Percentiles rank a stretch among this genome's conserved stretches.
These are phyloP conservation scores for Muschampia plurimacula DNA, from an alignment of 2,888 invertebrate genomes.

Conservation along the genomic window DNA sequence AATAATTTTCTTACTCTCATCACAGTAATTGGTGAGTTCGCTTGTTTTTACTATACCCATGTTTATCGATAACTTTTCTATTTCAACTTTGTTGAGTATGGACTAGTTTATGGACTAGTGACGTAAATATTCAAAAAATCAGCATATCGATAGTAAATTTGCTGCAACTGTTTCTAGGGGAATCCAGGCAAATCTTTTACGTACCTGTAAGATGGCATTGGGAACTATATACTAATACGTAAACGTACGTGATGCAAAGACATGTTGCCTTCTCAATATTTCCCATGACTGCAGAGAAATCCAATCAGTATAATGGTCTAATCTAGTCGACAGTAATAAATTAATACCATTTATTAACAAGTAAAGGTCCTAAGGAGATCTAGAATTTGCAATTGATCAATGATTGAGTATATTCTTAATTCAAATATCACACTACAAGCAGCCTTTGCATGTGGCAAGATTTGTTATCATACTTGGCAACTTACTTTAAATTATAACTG, in stretches of 20 bases:
- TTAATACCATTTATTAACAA: no score
- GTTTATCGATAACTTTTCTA: conserved; percentile 62
- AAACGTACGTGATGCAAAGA: neutral
- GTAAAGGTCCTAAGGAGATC: no score
- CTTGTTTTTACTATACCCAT: conserved; percentile 55
- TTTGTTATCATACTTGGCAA: no score
- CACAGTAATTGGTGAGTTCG: conserved; percentile 61
- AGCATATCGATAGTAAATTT: conserved; percentile 7
- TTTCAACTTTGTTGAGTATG: conserved; percentile 51
- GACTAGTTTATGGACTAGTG: conserved; percentile 51
- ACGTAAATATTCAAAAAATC: conserved; percentile 18
- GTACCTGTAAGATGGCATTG: neutral
- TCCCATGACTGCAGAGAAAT: neutral
- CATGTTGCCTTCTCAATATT: neutral
- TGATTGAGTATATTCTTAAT: no score
- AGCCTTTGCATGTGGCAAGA: no score
- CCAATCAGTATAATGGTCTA: no score
- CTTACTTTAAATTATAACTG: no score
- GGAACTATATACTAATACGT: no score
- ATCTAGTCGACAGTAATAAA: no score
- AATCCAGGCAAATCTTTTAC: neutral
- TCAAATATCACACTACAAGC: no score
- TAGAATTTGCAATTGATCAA: no score
- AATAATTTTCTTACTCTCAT: conserved; percentile 64
- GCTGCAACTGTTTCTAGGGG: neutral